These are phyloP conservation scores for Dermochelys coriacea DNA, from an alignment of 2,797 vertebrate genomes.

Conservation along the genomic window DNA sequence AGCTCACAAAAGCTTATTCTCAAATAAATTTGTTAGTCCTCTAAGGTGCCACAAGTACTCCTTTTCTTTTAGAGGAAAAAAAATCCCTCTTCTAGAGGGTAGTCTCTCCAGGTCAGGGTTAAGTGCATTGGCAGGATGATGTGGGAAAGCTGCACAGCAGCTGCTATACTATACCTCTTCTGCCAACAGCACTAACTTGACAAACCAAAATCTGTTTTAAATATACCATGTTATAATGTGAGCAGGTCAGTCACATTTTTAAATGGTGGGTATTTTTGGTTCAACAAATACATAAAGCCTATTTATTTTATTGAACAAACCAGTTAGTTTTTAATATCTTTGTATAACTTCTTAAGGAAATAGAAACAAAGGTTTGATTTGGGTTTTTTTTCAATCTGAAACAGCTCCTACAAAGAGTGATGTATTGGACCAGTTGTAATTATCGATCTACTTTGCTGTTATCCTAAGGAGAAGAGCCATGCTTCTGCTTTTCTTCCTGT, in stretches of 20 bases:
- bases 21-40: too few relatives aligned
- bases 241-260: too few relatives aligned
- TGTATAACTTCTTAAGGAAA: not conserved
- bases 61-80: too few relatives aligned
- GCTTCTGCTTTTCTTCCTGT: constrained; percentile 11
- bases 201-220: constrained; percentile 1
- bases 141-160: not conserved
- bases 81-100: constrained; percentile 38
- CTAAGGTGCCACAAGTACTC: too few relatives aligned
- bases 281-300: not conserved
- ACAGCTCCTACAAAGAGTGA: constrained; percentile 9
- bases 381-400: not conserved
- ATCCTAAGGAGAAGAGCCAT: not conserved
- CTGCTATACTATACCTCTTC: constrained; percentile 23
- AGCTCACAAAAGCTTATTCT: too few relatives aligned
- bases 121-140: not conserved
- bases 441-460: constrained; percentile 18
- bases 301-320: constrained; percentile 26
- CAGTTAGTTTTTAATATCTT: not conserved
- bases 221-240: not conserved
- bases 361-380: not conserved
- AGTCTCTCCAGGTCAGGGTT: constrained; percentile 21
- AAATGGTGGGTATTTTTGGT: not conserved
- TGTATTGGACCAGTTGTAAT: constrained; percentile 3
- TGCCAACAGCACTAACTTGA: constrained; percentile 1